Evolutionary conservation across 1,140 invertebrate genomes (phyloP).

Genomic region (Drosophila busckii): DNA sequence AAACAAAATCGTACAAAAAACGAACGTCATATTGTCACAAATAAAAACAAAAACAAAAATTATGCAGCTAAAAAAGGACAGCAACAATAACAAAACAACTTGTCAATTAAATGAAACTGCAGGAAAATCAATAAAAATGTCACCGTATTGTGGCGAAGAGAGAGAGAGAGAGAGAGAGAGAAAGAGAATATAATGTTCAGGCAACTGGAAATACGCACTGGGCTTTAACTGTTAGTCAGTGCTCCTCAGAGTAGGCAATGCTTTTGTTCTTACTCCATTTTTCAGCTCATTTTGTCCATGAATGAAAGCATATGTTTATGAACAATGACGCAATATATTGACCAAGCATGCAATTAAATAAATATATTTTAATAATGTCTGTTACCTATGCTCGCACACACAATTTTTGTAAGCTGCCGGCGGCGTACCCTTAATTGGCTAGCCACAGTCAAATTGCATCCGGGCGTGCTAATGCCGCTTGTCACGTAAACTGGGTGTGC

Average conservation of each 20-base stretch:
- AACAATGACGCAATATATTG: constrained; percentile 44
- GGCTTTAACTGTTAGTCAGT: constrained; percentile 26
- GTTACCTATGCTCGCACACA: neutral
- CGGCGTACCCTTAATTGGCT: constrained; percentile 37
- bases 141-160: constrained; percentile 6
- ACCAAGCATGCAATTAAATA: constrained; percentile 53
- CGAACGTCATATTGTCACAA: neutral
- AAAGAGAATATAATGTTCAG: neutral
- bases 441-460: constrained; percentile 47
- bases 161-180: neutral
- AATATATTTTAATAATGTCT: constrained; percentile 61
- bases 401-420: constrained; percentile 2
- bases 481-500: constrained; percentile 35
- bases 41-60: constrained; percentile 10
- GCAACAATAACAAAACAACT: constrained; percentile 73
- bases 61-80: constrained; percentile 34
- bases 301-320: constrained; percentile 32
- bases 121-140: constrained; percentile 70
- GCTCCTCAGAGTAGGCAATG: neutral
- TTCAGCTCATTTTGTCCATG: constrained; percentile 49
- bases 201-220: constrained; percentile 31
- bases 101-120: constrained; percentile 76
- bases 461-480: constrained; percentile 39
- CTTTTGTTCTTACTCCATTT: constrained; percentile 2
- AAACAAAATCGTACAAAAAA: constrained; percentile 14